Evolutionary conservation across 37 sponge, comb jelly and placozoan genomes (phyloP).

Genomic region (Theonella swinhoei): DNA sequence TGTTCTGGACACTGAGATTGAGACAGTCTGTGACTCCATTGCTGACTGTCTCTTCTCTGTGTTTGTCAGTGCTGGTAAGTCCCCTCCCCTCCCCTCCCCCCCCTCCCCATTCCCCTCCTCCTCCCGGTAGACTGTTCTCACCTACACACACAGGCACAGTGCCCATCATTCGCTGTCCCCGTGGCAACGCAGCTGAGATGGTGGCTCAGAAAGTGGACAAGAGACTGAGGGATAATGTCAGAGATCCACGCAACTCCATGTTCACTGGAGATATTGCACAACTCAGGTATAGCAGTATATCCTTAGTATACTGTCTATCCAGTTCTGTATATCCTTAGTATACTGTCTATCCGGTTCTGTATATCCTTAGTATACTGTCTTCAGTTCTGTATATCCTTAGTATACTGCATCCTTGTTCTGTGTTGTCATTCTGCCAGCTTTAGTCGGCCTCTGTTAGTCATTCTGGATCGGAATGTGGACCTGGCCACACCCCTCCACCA

Average conservation of each 20-base stretch:
- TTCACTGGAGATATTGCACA: constrained; percentile 85
- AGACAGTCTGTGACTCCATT: constrained; percentile 69
- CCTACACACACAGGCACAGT: constrained; percentile 60
- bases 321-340: background rate
- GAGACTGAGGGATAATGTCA: constrained; percentile 90
- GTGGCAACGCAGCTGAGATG: constrained; percentile 97
- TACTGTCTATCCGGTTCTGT: background rate
- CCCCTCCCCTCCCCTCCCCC: background rate
- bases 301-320: background rate
- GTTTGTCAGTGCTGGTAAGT: constrained; percentile 88
- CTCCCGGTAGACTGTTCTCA: background rate
- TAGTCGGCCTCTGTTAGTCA: constrained; percentile 88
- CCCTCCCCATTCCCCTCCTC: background rate
- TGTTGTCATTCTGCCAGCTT: constrained; percentile 62
- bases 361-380: background rate
- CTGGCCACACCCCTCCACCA: constrained; percentile 97
- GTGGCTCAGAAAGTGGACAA: constrained; percentile 90
- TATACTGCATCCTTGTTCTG: background rate
- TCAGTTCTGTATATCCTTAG: background rate
- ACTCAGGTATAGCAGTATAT: constrained; percentile 54
- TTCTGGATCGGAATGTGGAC: constrained; percentile 95
- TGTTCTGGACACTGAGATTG: constrained; percentile 85
- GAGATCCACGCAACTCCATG: constrained; percentile 84
- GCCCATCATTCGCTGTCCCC: constrained; percentile 96
- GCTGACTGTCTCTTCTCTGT: constrained; percentile 93